A percentile compares a stretch with the other conserved stretches of the same genome.
phyloP scores from a whole-genome alignment of 2,113 vertebrate genomes.

The Oplegnathus fasciatus region DNA sequence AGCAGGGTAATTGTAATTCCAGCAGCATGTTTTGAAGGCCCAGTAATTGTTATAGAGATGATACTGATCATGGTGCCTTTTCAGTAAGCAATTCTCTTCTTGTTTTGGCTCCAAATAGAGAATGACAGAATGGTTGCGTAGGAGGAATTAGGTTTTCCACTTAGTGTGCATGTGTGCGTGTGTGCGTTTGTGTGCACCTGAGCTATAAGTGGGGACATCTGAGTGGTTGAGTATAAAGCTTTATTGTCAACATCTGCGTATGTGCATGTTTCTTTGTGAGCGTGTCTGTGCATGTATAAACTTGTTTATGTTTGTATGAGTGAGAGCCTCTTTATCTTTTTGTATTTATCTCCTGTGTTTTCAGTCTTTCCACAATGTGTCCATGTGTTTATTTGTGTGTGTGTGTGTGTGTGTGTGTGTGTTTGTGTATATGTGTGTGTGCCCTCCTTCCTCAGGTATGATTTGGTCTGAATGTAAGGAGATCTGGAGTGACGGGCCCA shows the following conservation, averaged over 20 bases:
- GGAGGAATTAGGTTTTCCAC: constrained; percentile 15
- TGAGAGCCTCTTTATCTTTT: neutral
- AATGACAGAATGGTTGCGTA: constrained; percentile 26
- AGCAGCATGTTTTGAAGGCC: constrained; percentile 50
- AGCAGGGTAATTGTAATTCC: constrained; percentile 62
- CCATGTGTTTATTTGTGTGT: neutral
- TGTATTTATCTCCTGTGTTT: neutral
- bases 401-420: neutral
- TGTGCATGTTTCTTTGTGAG: neutral
- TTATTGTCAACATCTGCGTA: constrained; percentile 21
- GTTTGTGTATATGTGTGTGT: neutral
- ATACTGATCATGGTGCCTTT: constrained; percentile 67
- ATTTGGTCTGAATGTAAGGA: constrained; percentile 99
- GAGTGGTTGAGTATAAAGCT: constrained; percentile 16
- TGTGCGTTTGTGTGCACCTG: constrained; percentile 21
- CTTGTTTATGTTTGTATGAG: neutral
- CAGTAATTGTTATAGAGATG: constrained; percentile 70
- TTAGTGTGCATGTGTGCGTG: constrained; percentile 27
- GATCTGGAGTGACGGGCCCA: constrained; percentile 95
- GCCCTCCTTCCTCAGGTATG: constrained; percentile 87
- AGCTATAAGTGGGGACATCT: constrained; percentile 26
- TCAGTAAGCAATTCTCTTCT: constrained; percentile 69
- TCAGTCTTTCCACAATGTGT: neutral
- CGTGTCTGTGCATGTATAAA: neutral
- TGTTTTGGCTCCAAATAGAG: constrained; percentile 58